These are phyloP conservation scores for Euclidia mi DNA, from an alignment of 2,888 invertebrate species.

Conservation along the genomic window DNA sequence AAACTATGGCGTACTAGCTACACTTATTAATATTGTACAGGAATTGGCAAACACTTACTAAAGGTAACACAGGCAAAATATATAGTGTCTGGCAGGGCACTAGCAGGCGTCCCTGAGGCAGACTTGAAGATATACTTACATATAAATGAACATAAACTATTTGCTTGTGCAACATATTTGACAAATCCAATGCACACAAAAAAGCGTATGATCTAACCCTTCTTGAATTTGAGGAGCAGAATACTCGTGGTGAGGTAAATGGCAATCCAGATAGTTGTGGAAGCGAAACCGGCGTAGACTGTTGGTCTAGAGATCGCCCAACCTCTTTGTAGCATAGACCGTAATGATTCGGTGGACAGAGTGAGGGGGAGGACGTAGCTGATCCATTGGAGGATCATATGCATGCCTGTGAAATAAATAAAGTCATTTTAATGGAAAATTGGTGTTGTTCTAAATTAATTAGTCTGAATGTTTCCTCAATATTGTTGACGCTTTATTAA, in stretches of 20 bases:
- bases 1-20: slow-evolving; percentile 34
- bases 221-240: slow-evolving; percentile 95
- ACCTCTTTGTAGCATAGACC: slow-evolving; percentile 96
- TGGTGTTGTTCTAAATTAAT: too few relatives aligned
- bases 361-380: slow-evolving; percentile 95
- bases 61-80: too few relatives aligned
- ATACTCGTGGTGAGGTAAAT: slow-evolving; percentile 94
- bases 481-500: too few relatives aligned
- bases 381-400: slow-evolving; percentile 92
- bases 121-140: not conserved
- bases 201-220: slow-evolving; percentile 88
- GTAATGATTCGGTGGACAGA: slow-evolving; percentile 95
- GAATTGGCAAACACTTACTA: too few relatives aligned
- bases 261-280: slow-evolving; percentile 94
- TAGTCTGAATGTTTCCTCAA: too few relatives aligned
- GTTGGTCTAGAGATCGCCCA: slow-evolving; percentile 93
- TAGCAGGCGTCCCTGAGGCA: not conserved
- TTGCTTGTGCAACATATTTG: slow-evolving; percentile 1
- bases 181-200: not conserved
- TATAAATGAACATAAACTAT: too few relatives aligned
- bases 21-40: not conserved
- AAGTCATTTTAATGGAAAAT: too few relatives aligned
- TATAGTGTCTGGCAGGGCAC: too few relatives aligned
- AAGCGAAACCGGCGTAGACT: slow-evolving; percentile 95
- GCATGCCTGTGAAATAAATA: slow-evolving; percentile 93